Base-by-base conservation (phyloP, 2,113 vertebrate genomes). In the Pelusios castaneus region DNA sequence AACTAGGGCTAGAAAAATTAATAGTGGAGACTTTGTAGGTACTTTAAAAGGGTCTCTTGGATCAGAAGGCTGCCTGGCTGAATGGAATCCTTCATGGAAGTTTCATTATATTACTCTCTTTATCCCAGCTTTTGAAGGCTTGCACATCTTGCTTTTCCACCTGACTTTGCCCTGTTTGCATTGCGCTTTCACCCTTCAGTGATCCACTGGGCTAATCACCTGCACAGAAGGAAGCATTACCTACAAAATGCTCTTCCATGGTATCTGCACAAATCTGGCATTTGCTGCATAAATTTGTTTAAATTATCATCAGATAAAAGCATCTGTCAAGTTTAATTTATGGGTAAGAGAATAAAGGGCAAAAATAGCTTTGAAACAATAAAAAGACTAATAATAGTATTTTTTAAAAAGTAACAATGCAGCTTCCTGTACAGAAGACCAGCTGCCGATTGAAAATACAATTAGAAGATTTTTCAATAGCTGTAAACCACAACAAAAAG, bases 321-420 rank as follows among this genome's bases (percentile, higher is more conserved):
- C 8, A 81, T 45, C 79, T 60, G n/a, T 58, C 60, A 87, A 80
- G 43, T 34, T 82, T 89, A 84, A 94, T 94, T 85, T 90, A 87
- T 85, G 52, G 17, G 19, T 75, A 80, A 93, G 89, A 41, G 77
- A 93, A 79, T 1, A 0, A 82, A 1, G 0, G 27, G 31, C 43
- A 94, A 92, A 91, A 92, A 97, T 56, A 49, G 2, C 31, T 91
- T 89, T 94, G 60, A 93, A 91, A 94, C 82, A 96, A 89, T 75
- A 93, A 91, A 76, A 82, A 88, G 0, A 58, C 81, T 88, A 88
- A 81, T 91, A 92, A 73, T 47, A 89, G 55, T 70, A 75, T 73
- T 82, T 45, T 31, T 56, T 79, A 73, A 56, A 88, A 70, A 63
- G 60, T 51, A 94, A 58, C 56, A 49, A 47, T 38, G 14, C 1